These are phyloP conservation scores for Aleiodes testaceus DNA, from an alignment of 2,888 invertebrate species.

Conservation along the genomic window DNA sequence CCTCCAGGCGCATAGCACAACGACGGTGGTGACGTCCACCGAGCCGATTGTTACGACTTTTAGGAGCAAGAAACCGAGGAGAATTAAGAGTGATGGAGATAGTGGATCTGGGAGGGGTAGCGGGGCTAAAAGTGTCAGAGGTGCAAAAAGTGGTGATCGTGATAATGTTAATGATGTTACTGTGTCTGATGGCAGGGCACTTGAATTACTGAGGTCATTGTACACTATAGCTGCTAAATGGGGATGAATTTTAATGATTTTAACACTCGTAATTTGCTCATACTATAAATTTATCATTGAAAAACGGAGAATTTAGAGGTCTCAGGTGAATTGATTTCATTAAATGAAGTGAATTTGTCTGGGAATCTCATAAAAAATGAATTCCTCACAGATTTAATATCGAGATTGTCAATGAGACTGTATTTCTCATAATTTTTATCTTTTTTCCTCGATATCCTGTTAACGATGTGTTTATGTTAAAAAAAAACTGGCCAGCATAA, in stretches of 20 bases:
- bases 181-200: constrained; percentile 83
- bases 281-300: constrained; percentile 8
- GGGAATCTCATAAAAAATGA: too few species aligned
- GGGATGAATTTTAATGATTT: constrained; percentile 74
- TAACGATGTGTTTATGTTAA: constrained; percentile 5
- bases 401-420: background rate
- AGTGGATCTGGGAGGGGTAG: constrained; percentile 58
- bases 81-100: constrained; percentile 67
- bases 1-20: constrained; percentile 30
- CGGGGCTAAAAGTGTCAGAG: constrained; percentile 64
- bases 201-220: constrained; percentile 87
- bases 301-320: too few species aligned
- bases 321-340: background rate
- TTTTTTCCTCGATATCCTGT: background rate
- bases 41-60: constrained; percentile 64
- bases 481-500: constrained; percentile 47
- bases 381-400: too few species aligned
- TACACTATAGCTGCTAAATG: constrained; percentile 90
- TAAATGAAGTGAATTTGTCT: background rate
- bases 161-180: constrained; percentile 67
- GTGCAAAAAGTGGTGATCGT: constrained; percentile 66
- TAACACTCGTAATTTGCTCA: constrained; percentile 24
- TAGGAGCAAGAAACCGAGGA: constrained; percentile 63
- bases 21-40: constrained; percentile 46
- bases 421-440: background rate